phyloP scores from a whole-genome alignment of 2,888 invertebrate genomes.

The Apeira syringaria region DNA sequence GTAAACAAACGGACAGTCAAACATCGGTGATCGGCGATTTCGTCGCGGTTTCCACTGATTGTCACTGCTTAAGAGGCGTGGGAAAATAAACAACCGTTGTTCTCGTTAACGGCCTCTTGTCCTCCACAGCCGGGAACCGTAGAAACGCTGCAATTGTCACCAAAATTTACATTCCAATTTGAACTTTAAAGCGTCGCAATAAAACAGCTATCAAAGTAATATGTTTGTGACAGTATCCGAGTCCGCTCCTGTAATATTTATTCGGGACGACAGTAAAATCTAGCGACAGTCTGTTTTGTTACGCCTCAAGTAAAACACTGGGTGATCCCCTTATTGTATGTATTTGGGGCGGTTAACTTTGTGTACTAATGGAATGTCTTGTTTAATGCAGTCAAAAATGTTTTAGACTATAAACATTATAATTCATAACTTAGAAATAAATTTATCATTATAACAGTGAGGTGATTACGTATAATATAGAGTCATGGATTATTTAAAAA shows the following conservation, averaged over 20 bases:
- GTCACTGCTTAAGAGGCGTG: slow-evolving; percentile 61
- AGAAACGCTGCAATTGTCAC: slow-evolving; percentile 47
- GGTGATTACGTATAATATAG: too few species aligned
- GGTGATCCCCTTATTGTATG: slow-evolving; percentile 40
- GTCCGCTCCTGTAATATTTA: slow-evolving; percentile 39
- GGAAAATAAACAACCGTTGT: slow-evolving; percentile 69
- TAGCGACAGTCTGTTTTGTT: slow-evolving; percentile 39
- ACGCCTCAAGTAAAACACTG: slow-evolving; percentile 41
- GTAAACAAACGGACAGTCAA: slow-evolving; percentile 42
- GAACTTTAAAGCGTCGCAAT: slow-evolving; percentile 27
- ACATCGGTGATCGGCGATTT: slow-evolving; percentile 44
- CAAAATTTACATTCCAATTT: slow-evolving; percentile 36
- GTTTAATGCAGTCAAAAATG: slow-evolving; percentile 8
- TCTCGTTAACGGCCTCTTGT: slow-evolving; percentile 67
- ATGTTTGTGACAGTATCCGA: slow-evolving; percentile 5
- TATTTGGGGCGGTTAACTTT: slow-evolving; percentile 39
- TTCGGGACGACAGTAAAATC: slow-evolving; percentile 44
- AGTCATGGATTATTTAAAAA: too few species aligned
- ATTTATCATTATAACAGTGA: too few species aligned
- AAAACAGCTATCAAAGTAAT: slow-evolving; percentile 22
- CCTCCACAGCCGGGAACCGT: slow-evolving; percentile 42
- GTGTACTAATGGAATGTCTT: slow-evolving; percentile 12
- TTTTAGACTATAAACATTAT: too few species aligned
- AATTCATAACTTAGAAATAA: too few species aligned
- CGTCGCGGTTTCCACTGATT: slow-evolving; percentile 50